Conservation (phyloP, 2,797 vertebrate species). For the Spondyliosoma cantharus region DNA sequence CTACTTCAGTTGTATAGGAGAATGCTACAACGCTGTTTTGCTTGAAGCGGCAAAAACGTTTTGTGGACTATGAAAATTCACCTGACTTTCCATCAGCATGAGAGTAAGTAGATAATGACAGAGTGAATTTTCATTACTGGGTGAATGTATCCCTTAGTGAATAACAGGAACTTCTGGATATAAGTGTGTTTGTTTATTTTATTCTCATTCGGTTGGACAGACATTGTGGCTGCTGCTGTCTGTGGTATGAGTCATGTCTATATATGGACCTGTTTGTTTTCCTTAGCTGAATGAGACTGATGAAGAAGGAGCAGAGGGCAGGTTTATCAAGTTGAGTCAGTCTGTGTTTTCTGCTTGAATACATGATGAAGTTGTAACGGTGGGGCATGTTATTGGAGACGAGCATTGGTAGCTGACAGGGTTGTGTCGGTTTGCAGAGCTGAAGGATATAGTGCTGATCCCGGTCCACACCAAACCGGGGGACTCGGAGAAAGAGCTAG, state of each 20-base stretch:
- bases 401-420: neutral
- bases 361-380: neutral
- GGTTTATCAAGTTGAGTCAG: constrained; percentile 47
- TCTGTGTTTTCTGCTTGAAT: neutral
- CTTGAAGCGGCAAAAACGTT: too few relatives aligned
- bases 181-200: neutral
- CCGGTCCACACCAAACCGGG: constrained; percentile 72
- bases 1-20: too few relatives aligned
- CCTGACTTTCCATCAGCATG: too few relatives aligned
- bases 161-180: neutral
- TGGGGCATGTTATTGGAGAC: neutral
- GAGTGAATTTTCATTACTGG: too few relatives aligned
- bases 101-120: too few relatives aligned
- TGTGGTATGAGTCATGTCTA: constrained; percentile 25
- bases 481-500: constrained; percentile 79
- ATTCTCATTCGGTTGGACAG: neutral
- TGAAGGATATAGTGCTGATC: constrained; percentile 80
- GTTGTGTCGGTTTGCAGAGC: constrained; percentile 60
- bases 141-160: neutral
- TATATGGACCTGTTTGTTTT: neutral
- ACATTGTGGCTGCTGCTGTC: neutral
- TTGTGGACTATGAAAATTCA: too few relatives aligned
- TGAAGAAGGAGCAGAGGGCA: constrained; percentile 9
- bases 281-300: neutral
- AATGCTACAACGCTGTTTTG: too few relatives aligned